phyloP scores from a whole-genome alignment of 2,888 invertebrate genomes.

The Andricus curvator region DNA sequence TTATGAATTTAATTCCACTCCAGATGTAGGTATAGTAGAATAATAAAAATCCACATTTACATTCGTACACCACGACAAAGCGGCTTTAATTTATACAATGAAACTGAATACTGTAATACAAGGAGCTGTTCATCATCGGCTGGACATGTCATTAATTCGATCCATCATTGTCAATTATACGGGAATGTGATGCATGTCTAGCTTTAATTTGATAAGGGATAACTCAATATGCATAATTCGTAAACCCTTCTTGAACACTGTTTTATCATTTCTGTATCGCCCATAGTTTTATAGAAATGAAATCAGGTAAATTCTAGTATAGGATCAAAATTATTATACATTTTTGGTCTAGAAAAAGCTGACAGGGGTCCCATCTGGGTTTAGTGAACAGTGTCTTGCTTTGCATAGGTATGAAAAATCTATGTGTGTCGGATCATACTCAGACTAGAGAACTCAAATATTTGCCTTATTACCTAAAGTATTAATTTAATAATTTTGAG shows the following conservation, averaged over 20 bases:
- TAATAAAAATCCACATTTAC: too few species aligned
- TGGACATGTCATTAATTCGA: slow-evolving; percentile 24
- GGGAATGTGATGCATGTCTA: slow-evolving; percentile 2
- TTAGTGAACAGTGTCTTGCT: too few species aligned
- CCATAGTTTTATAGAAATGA: background rate
- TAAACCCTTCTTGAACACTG: background rate
- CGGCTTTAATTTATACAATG: background rate
- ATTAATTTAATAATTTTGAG: too few species aligned
- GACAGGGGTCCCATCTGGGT: too few species aligned
- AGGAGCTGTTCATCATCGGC: background rate
- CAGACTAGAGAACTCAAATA: too few species aligned
- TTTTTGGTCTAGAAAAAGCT: too few species aligned
- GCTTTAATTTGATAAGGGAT: background rate
- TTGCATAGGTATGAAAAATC: too few species aligned
- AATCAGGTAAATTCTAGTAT: background rate
- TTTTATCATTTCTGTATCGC: background rate
- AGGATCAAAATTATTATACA: too few species aligned
- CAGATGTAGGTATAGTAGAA: background rate
- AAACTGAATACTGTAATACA: background rate
- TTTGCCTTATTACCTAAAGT: too few species aligned
- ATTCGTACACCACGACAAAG: background rate
- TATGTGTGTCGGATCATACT: too few species aligned
- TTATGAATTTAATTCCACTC: background rate
- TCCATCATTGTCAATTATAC: slow-evolving; percentile 23
- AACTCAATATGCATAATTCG: background rate